Conservation (phyloP, 2,797 vertebrate species). For the Scolopax bukidnonensis region DNA sequence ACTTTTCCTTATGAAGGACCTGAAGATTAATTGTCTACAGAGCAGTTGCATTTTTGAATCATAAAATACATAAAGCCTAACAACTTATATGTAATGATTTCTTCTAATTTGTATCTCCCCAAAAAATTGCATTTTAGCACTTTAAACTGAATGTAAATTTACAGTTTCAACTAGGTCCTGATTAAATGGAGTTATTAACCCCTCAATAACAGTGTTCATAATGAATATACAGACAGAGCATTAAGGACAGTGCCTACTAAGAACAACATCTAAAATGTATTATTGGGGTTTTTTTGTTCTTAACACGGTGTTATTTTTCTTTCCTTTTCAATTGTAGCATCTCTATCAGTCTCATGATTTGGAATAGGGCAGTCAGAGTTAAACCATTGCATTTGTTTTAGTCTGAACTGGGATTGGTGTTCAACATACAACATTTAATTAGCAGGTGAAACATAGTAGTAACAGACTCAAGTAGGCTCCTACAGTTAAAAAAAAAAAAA, state of each 20-base stretch:
- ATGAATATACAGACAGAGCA: not conserved
- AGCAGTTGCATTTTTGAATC: not conserved
- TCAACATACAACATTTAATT: not conserved
- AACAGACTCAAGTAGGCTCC: not conserved
- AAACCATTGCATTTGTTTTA: not conserved
- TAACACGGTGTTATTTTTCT: not conserved
- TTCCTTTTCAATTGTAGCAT: not conserved
- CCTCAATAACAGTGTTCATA: not conserved
- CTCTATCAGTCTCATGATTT: not conserved
- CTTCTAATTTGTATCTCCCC: not conserved
- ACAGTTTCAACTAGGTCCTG: not conserved
- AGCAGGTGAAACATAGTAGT: not conserved
- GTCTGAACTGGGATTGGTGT: not conserved
- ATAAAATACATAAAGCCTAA: not conserved
- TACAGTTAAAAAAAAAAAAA: not conserved
- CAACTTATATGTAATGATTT: not conserved
- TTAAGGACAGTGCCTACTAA: not conserved
- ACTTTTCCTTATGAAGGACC: not conserved
- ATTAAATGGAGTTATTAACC: not conserved
- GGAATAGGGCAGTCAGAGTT: not conserved
- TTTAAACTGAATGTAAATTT: not conserved
- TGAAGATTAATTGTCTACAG: not conserved
- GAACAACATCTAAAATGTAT: not conserved
- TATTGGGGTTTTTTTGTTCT: not conserved
- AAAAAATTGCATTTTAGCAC: not conserved